Evolutionary conservation across 2,797 vertebrate species (phyloP).

Genomic region (Chanos chanos): DNA sequence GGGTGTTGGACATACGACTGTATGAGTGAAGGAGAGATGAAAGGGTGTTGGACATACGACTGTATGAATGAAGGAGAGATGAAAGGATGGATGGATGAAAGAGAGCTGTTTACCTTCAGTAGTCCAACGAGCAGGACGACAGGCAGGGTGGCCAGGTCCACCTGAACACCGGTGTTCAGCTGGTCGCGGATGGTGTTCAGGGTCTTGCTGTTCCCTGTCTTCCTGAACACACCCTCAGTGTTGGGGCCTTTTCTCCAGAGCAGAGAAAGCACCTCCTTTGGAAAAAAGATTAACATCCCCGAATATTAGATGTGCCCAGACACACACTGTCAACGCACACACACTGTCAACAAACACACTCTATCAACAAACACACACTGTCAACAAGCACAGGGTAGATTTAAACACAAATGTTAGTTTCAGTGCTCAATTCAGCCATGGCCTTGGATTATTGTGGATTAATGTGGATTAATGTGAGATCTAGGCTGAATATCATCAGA

Average conservation of each 20-base stretch:
- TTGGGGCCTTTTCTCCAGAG: conserved; percentile 80
- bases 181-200: conserved; percentile 83
- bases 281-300: not conserved
- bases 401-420: too few species aligned
- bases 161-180: conserved; percentile 73
- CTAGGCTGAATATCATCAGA: too few species aligned
- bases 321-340: too few species aligned
- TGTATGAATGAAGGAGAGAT: too few species aligned
- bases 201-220: conserved; percentile 79
- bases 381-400: too few species aligned
- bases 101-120: conserved; percentile 77
- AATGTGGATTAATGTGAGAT: too few species aligned
- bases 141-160: conserved; percentile 74
- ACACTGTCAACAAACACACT: too few species aligned
- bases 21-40: too few species aligned
- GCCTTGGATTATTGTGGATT: too few species aligned
- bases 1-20: too few species aligned
- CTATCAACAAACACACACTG: too few species aligned
- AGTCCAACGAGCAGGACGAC: conserved; percentile 83
- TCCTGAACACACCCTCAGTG: conserved; percentile 92
- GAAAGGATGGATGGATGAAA: not conserved
- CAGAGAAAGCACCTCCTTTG: conserved; percentile 83
- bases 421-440: too few species aligned
- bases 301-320: not conserved
- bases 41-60: not conserved